phyloP scores from a whole-genome alignment of 2,797 vertebrate genomes.

The Ctenopoma kingsleyae region DNA sequence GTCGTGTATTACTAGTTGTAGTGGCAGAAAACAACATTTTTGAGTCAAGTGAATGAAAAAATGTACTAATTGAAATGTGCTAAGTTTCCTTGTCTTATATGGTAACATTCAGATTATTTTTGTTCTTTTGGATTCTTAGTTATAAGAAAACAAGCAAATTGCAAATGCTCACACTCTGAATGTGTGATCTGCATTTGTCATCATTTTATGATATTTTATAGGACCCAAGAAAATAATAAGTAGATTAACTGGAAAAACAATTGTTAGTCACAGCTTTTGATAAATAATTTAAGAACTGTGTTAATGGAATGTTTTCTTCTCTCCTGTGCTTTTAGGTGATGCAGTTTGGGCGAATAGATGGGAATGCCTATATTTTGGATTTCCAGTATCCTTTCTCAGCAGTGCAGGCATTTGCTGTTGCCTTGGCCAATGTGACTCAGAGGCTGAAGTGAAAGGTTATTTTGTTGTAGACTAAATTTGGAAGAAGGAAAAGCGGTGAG shows the following conservation, averaged over 20 bases:
- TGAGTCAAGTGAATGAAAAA: neutral
- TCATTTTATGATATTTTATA: neutral
- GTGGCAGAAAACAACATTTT: too few relatives aligned
- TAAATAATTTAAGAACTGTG: neutral
- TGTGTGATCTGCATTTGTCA: neutral
- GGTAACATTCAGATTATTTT: neutral
- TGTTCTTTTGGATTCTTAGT: neutral
- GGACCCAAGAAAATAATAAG: neutral
- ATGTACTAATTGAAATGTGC: neutral
- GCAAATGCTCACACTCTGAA: neutral
- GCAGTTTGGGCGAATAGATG: constrained; percentile 99
- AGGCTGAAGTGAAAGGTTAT: constrained; percentile 90
- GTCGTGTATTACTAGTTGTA: too few relatives aligned
- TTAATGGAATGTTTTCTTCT: constrained; percentile 68
- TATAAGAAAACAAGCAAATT: neutral
- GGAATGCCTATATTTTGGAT: constrained; percentile 98
- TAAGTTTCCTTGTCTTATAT: constrained; percentile 3
- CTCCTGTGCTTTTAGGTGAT: constrained; percentile 89
- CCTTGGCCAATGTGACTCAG: constrained; percentile 98
- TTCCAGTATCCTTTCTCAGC: constrained; percentile 99
- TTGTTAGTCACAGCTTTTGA: neutral
- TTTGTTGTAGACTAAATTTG: constrained; percentile 75
- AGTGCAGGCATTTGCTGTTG: constrained; percentile 98
- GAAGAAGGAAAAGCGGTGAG: constrained; percentile 75
- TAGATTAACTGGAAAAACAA: neutral